A percentile compares a stretch with the other conserved stretches of the same genome.
phyloP scores from a whole-genome alignment of 2,797 vertebrate species.

The Gallirallus australis region DNA sequence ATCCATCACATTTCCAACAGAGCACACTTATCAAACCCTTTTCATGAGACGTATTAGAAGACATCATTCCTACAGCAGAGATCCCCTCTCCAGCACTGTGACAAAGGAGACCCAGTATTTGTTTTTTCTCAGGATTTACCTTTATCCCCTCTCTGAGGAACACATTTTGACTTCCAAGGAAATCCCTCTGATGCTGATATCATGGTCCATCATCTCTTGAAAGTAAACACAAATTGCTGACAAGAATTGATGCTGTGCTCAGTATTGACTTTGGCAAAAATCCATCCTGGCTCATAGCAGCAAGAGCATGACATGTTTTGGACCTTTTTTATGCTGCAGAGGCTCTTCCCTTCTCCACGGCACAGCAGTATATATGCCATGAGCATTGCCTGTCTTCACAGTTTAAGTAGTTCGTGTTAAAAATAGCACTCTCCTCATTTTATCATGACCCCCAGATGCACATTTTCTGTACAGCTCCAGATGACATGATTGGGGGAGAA shows the following conservation, averaged over 20 bases:
- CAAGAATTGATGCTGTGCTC: background rate
- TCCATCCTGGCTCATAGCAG: background rate
- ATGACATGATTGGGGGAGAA: background rate
- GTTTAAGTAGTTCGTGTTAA: background rate
- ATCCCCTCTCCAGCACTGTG: background rate
- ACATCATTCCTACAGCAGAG: background rate
- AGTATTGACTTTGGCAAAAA: background rate
- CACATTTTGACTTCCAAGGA: background rate
- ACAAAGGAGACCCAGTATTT: background rate
- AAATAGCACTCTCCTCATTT: background rate
- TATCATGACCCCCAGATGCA: background rate
- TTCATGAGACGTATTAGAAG: background rate
- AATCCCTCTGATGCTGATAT: background rate
- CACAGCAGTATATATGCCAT: background rate
- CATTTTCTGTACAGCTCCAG: background rate
- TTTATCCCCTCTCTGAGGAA: background rate
- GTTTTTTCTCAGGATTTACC: background rate
- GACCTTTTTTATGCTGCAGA: background rate
- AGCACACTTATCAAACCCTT: background rate
- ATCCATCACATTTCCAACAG: background rate
- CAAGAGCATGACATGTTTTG: background rate
- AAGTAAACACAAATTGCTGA: background rate
- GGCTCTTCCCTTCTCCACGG: background rate
- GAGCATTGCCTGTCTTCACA: rapidly evolving
- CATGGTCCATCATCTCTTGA: background rate